Evolutionary conservation across 2,888 invertebrate genomes (phyloP), one percentile per base, ranked within the genome.

Genomic region (Polyploca ridens): DNA sequence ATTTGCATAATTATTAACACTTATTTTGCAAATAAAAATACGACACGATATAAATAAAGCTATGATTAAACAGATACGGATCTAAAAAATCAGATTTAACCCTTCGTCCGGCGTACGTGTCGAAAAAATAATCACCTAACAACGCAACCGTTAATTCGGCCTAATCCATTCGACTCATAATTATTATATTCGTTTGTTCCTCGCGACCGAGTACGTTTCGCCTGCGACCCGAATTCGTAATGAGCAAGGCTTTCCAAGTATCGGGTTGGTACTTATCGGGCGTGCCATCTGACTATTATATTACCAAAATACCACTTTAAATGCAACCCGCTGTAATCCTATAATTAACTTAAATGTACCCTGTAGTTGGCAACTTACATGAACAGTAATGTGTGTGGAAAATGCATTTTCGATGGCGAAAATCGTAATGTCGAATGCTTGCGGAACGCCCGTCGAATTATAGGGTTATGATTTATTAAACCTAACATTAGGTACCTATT

Each of bases 201-300:
- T 80, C 85, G 85, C 82, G 85, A 76, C 85, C 85, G 82, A 84
- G 81, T 85, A 87, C 87, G 87, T 86, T 85, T 73, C 70, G 85
- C 83, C 74, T 85, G 92, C 91, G 92, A 80, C 86, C 89, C 84
- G 93, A 91, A 93, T 94, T 87, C 88, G 85, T 90, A 93, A 93
- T 94, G 87, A 90, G 89, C 80, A 72, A 83, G 81, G 84, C 87
- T 90, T 93, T 94, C 93, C 89, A 85, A 89, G 93, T 93, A 94
- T 90, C 88, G 84, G 81, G 84, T 84, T 84, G 82, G 88, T 82
- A 86, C 84, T 87, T 92, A 93, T 93, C 93, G 86, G 85, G 89
- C 93, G 93, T 93, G 91, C 93, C 90, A 93, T 93, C 93, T 90
- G 88, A 93, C 93, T 92, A 90, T 92, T 91, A 91, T 92, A 91